Conservation (phyloP, 2,113 vertebrate genomes). For the Pholis gunnellus region DNA sequence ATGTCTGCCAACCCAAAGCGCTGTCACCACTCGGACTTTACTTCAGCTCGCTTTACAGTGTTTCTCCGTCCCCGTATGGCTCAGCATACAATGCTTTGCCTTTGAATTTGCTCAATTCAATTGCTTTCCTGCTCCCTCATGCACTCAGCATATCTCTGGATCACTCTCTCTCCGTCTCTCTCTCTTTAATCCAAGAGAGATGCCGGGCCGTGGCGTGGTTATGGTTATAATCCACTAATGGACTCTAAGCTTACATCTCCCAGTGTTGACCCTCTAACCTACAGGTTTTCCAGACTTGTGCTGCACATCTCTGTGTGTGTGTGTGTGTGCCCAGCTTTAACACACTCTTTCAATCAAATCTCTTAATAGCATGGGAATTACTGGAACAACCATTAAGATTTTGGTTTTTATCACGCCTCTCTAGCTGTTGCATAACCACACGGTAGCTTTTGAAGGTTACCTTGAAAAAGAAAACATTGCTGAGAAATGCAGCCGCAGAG, state of each 20-base stretch:
- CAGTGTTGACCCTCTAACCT: constrained; percentile 67
- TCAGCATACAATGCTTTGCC: constrained; percentile 13
- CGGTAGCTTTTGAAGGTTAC: not conserved
- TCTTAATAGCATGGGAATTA: constrained; percentile 28
- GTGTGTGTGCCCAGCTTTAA: not conserved
- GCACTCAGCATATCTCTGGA: constrained; percentile 29
- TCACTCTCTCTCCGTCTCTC: constrained; percentile 25
- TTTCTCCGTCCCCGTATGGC: constrained; percentile 7
- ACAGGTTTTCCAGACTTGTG: constrained; percentile 47
- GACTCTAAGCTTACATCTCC: constrained; percentile 77
- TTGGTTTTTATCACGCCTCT: not conserved
- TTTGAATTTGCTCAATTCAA: constrained; percentile 46
- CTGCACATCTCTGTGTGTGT: constrained; percentile 15
- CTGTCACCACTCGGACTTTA: not conserved
- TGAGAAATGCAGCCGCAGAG: not conserved
- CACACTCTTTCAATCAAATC: constrained; percentile 38
- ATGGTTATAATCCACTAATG: constrained; percentile 85
- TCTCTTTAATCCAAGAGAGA: constrained; percentile 76
- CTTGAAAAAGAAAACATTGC: not conserved
- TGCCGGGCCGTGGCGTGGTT: constrained; percentile 69
- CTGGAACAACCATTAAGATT: constrained; percentile 31
- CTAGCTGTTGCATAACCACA: constrained; percentile 34
- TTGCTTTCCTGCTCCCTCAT: constrained; percentile 40
- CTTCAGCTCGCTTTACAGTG: not conserved
- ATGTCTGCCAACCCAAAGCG: not conserved